A percentile compares a stretch with the other conserved stretches of the same genome.
These are phyloP conservation scores for Peromyscus polionotus DNA, from an alignment of 2,113 vertebrate species.

Conservation along the genomic window DNA sequence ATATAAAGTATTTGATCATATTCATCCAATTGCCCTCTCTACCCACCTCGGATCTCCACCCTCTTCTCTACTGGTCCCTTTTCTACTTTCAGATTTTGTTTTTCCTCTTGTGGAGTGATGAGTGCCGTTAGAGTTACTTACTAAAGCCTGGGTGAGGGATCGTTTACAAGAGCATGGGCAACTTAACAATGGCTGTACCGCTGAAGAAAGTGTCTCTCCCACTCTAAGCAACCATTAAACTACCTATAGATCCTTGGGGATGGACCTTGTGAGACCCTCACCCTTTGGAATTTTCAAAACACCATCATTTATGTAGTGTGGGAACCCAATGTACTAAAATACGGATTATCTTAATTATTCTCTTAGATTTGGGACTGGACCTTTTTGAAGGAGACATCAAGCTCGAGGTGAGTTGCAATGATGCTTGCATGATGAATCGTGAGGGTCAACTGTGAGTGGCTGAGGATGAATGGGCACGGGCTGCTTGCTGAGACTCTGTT, in stretches of 20 bases:
- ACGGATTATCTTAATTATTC: constrained; percentile 66
- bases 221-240: not conserved
- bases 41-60: not conserved
- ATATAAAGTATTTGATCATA: not conserved
- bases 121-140: not conserved
- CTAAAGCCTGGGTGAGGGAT: too few relatives aligned
- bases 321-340: constrained; percentile 51
- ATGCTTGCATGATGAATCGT: not conserved
- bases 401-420: constrained; percentile 88
- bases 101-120: not conserved
- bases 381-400: constrained; percentile 94
- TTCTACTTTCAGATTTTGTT: not conserved
- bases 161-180: not conserved
- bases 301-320: not conserved
- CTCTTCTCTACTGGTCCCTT: too few relatives aligned
- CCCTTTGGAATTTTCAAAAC: not conserved
- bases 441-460: not conserved
- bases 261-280: not conserved
- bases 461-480: not conserved
- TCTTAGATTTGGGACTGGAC: constrained; percentile 90
- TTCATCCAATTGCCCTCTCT: not conserved
- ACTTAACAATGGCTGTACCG: not conserved
- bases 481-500: not conserved
- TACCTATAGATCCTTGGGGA: not conserved
- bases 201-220: not conserved